Evolutionary conservation across 2,797 vertebrate species (phyloP).

Genomic region (Urophycis tenuis): DNA sequence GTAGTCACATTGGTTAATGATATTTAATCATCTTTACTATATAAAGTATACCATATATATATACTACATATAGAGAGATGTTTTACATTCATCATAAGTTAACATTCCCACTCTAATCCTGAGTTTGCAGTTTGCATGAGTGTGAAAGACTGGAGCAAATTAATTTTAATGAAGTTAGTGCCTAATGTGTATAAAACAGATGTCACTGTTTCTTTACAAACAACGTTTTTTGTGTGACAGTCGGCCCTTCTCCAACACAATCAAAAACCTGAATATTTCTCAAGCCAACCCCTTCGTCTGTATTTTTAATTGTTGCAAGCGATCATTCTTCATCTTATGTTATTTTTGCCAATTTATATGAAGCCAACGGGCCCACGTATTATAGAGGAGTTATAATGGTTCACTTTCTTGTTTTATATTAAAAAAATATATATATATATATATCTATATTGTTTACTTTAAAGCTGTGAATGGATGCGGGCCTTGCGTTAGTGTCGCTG

Average conservation of each 20-base stretch:
- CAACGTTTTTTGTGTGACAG: not conserved
- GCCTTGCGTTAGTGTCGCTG: conserved; percentile 32
- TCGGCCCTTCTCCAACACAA: not conserved
- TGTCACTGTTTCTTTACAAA: not conserved
- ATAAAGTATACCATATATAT: not conserved
- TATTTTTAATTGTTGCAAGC: not conserved
- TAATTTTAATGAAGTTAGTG: conserved; percentile 29
- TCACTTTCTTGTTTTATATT: conserved; percentile 19
- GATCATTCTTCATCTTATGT: not conserved
- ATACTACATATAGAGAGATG: not conserved
- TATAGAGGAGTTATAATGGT: not conserved
- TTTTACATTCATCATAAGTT: not conserved
- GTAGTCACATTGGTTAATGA: not conserved
- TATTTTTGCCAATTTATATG: not conserved
- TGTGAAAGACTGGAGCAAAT: not conserved
- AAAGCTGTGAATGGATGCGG: conserved; percentile 37
- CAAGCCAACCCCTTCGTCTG: not conserved
- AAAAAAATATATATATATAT: not conserved
- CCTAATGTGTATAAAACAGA: conserved; percentile 30
- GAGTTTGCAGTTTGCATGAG: not conserved
- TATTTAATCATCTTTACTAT: not conserved
- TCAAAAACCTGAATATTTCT: not conserved
- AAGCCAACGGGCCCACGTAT: not conserved
- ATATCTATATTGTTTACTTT: conserved; percentile 1
- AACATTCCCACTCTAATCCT: not conserved